Percentiles rank a stretch among this genome's conserved stretches.
Conservation (phyloP, 1,140 invertebrate genomes). For the Tigriopus japonicus region DNA sequence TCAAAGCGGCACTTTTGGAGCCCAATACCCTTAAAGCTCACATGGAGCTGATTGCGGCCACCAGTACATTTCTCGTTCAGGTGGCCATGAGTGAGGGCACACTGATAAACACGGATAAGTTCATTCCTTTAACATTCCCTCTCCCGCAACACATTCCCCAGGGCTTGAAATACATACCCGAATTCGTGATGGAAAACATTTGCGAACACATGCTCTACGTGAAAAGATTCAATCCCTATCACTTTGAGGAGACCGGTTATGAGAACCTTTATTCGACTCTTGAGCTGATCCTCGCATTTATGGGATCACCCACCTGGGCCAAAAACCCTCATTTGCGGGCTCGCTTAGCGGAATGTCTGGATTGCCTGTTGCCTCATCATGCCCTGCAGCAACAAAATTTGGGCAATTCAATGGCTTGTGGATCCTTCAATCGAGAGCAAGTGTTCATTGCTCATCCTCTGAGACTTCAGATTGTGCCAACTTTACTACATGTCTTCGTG, state of each 20-base stretch:
- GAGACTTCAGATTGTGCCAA: slow-evolving; percentile 40
- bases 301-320: slow-evolving; percentile 53
- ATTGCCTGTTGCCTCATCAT: slow-evolving; percentile 51
- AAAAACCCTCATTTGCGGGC: slow-evolving; percentile 86
- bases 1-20: slow-evolving; percentile 47
- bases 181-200: slow-evolving; percentile 74
- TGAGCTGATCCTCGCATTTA: slow-evolving; percentile 41
- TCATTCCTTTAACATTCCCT: slow-evolving; percentile 43
- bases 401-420: slow-evolving; percentile 22
- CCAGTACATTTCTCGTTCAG: slow-evolving; percentile 65
- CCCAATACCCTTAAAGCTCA: slow-evolving; percentile 43
- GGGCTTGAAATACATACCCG: slow-evolving; percentile 53
- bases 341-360: slow-evolving; percentile 65
- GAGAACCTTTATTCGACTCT: slow-evolving; percentile 45
- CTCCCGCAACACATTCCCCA: slow-evolving; percentile 28
- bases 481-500: slow-evolving; percentile 74
- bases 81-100: slow-evolving; percentile 33
- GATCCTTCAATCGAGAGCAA: slow-evolving; percentile 38
- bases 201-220: slow-evolving; percentile 54
- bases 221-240: slow-evolving; percentile 37
- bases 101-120: background rate
- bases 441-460: slow-evolving; percentile 54
- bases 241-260: slow-evolving; percentile 36
- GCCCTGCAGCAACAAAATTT: slow-evolving; percentile 28
- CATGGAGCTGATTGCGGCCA: slow-evolving; percentile 54